A percentile compares a stretch with the other conserved stretches of the same genome.
Conservation (phyloP, 1,140 invertebrate species). For the Cardiocondyla obscurior region DNA sequence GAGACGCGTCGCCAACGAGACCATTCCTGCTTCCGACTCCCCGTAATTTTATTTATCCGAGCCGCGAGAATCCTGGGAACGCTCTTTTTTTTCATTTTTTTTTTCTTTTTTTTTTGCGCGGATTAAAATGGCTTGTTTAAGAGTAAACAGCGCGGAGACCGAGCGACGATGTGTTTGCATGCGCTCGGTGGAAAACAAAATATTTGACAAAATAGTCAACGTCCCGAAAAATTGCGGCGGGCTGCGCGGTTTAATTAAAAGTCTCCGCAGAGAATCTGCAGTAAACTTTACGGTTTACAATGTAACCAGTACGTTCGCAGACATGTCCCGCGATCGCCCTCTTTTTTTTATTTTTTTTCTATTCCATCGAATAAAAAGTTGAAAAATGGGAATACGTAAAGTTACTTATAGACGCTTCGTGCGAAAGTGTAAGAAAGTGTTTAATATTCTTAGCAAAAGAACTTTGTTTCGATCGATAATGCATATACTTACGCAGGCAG, state of each 20-base stretch:
- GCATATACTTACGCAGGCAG: conserved; percentile 80
- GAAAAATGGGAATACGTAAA: background rate
- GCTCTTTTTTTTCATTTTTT: too few relatives aligned
- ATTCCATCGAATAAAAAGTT: background rate
- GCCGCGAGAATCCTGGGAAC: background rate
- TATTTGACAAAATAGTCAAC: conserved; percentile 34
- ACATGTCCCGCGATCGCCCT: background rate
- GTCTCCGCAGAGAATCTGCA: conserved; percentile 11
- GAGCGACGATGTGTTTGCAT: background rate
- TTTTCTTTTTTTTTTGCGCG: conserved; percentile 14
- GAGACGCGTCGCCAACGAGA: background rate
- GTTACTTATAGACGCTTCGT: background rate
- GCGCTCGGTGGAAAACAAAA: conserved; percentile 16
- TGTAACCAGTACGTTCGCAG: conserved; percentile 27
- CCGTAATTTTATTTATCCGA: conserved; percentile 17
- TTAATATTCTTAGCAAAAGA: too few relatives aligned
- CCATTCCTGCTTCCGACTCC: background rate
- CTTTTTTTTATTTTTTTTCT: conserved; percentile 4
- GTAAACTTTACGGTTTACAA: background rate
- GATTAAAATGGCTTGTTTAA: conserved; percentile 43
- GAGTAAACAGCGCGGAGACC: conserved; percentile 22
- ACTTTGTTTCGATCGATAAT: too few relatives aligned
- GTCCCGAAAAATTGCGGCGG: conserved; percentile 26
- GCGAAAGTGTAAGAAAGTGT: background rate
- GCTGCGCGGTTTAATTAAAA: conserved; percentile 39